These are phyloP conservation scores for Panzeria rudis DNA, from an alignment of 2,888 invertebrate genomes.

Conservation along the genomic window DNA sequence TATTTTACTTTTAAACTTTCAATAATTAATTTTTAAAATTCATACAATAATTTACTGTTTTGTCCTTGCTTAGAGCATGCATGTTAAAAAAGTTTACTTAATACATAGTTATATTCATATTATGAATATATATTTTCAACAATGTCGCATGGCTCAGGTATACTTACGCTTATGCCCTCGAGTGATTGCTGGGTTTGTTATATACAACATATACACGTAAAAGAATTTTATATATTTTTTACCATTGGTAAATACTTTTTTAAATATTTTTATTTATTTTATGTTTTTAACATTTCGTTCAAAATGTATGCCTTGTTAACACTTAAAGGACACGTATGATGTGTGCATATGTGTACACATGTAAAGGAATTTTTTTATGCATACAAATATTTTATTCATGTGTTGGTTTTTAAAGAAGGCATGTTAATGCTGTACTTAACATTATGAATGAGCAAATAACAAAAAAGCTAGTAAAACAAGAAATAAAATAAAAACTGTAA, in stretches of 20 bases:
- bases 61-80: slow-evolving; percentile 57
- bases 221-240: slow-evolving; percentile 18
- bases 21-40: slow-evolving; percentile 27
- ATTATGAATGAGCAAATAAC: slow-evolving; percentile 59
- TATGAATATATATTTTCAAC: neutral
- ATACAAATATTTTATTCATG: neutral
- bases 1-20: slow-evolving; percentile 6
- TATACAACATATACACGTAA: neutral
- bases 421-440: slow-evolving; percentile 68
- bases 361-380: slow-evolving; percentile 15
- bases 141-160: neutral
- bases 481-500: slow-evolving; percentile 36
- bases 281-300: slow-evolving; percentile 34
- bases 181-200: slow-evolving; percentile 17
- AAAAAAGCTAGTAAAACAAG: neutral
- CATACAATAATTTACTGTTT: slow-evolving; percentile 37
- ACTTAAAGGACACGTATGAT: slow-evolving; percentile 62
- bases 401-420: slow-evolving; percentile 30
- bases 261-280: slow-evolving; percentile 34
- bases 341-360: slow-evolving; percentile 1
- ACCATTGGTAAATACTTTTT: slow-evolving; percentile 51
- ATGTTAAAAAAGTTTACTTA: slow-evolving; percentile 11
- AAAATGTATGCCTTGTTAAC: slow-evolving; percentile 71
- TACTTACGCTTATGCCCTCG: neutral
- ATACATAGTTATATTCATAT: neutral